These are phyloP conservation scores for Zoanthus gigantus DNA, from an alignment of 92 coral and sea anemone genomes.

Conservation along the genomic window DNA sequence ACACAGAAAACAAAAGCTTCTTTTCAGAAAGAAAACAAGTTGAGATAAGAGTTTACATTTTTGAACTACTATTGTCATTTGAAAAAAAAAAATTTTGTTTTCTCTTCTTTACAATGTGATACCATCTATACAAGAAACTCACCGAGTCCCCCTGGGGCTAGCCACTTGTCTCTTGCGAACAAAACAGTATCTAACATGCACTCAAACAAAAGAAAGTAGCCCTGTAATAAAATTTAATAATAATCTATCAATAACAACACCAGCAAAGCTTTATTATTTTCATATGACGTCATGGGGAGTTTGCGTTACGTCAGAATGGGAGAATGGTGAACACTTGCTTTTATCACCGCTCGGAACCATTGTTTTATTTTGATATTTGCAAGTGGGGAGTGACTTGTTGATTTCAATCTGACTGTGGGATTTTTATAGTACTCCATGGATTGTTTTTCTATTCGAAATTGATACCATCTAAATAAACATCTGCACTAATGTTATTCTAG, in stretches of 20 bases:
- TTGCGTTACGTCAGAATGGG: neutral
- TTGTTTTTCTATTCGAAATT: neutral
- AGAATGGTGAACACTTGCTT: neutral
- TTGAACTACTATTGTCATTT: no score
- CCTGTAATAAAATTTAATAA: slow-evolving; percentile 53
- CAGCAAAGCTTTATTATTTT: neutral
- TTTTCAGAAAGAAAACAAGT: no score
- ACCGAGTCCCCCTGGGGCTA: slow-evolving; percentile 84
- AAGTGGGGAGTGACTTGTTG: neutral
- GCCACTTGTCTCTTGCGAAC: slow-evolving; percentile 95
- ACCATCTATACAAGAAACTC: neutral
- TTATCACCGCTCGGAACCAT: neutral
- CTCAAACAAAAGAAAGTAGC: slow-evolving; percentile 95
- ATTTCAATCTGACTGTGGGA: neutral
- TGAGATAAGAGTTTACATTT: no score
- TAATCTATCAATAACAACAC: neutral
- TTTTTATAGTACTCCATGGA: neutral
- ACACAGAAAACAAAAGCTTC: no score
- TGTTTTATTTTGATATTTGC: neutral
- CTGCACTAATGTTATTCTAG: neutral
- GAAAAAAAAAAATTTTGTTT: no score
- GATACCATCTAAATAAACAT: neutral
- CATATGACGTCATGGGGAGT: neutral
- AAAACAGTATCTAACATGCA: slow-evolving; percentile 97
- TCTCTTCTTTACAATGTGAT: no score